Evolutionary conservation across 2,888 invertebrate genomes (phyloP), one percentile per base, ranked within the genome.

Genomic region (Chalcosyrphus nemorum): DNA sequence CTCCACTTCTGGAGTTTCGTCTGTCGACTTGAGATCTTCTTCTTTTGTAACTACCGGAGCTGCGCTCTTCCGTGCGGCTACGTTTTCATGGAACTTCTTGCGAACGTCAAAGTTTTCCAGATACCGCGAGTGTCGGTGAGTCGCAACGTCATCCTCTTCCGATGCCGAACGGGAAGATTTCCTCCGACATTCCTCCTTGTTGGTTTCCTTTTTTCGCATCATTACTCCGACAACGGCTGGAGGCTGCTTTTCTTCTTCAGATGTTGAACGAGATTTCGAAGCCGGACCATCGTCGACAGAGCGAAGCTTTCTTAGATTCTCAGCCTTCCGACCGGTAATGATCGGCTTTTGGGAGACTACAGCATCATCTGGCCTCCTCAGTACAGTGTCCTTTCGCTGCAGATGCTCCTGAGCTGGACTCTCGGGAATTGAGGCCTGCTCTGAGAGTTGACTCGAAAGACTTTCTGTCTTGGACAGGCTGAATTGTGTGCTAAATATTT

Each of bases 401-500:
- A 91, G 66, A 2, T 87, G 86, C 1, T 89, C 89, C 4, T 87
- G 86, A 2, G 78, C 86, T 17, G 89, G 87, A 71, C 87, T 88
- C 47, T 88, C 86, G 7, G 87, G 81, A 15, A 86, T 86, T 3
- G 86, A 90, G 17, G 89, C 88, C 72, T 91, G 90, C 78, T 92
- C 93, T 1, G 94, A 94, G 54, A 94, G 92, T 88, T 94, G 94
- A 87, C 94, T 94, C 11, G 93, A 93, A 32, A 94, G 92, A 88
- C 94, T 94, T 80, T 94, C 94, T 4, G 94, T 94, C 88, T 94
- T 94, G 0, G 94, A 94, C 86, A 94, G 92, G 88, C 94, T 94
- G 86, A 94, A 93, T 87, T 94, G 94, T 2, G 94, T 94, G 87
- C 94, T 93, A 89, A 95, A 95, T 52, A 95, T 92, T 90, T 94